These are phyloP conservation scores for Ecdyonurus torrentis DNA, from an alignment of 2,888 invertebrate species.

Conservation along the genomic window DNA sequence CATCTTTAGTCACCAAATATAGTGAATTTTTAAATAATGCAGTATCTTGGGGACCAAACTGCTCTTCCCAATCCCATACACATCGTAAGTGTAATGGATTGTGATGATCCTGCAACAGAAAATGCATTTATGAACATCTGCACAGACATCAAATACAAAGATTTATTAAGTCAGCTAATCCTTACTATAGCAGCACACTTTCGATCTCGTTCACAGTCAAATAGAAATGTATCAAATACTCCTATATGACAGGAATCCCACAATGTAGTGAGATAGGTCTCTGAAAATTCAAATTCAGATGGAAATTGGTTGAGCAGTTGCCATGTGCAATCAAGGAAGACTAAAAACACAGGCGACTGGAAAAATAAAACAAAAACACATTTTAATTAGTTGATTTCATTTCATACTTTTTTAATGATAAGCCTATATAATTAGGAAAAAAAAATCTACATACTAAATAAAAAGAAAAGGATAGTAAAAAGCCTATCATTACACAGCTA, in stretches of 20 bases:
- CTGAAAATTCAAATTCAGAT: slow-evolving; percentile 76
- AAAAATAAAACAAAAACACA: slow-evolving; percentile 17
- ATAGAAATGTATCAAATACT: slow-evolving; percentile 83
- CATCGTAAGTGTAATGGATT: slow-evolving; percentile 46
- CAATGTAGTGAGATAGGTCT: slow-evolving; percentile 77
- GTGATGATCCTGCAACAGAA: slow-evolving; percentile 25
- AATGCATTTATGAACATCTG: no score
- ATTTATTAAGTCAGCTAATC: not conserved
- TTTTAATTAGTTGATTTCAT: no score
- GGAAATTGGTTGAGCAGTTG: slow-evolving; percentile 81
- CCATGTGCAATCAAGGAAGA: slow-evolving; percentile 89
- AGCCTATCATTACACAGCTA: no score
- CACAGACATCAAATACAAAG: slow-evolving; percentile 1
- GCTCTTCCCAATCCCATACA: slow-evolving; percentile 83
- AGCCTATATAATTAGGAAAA: no score
- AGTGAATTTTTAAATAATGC: slow-evolving; percentile 73
- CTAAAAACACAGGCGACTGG: slow-evolving; percentile 70
- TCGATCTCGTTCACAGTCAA: slow-evolving; percentile 68
- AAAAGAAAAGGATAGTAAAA: no score
- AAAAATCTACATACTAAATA: no score
- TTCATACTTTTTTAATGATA: no score
- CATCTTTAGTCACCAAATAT: slow-evolving; percentile 29
- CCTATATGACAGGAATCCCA: slow-evolving; percentile 84
- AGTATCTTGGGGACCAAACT: slow-evolving; percentile 66
- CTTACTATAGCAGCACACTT: slow-evolving; percentile 45